A percentile compares a stretch with the other conserved stretches of the same genome.
phyloP scores from a whole-genome alignment of 2,888 invertebrate species.

The Biston betularia region DNA sequence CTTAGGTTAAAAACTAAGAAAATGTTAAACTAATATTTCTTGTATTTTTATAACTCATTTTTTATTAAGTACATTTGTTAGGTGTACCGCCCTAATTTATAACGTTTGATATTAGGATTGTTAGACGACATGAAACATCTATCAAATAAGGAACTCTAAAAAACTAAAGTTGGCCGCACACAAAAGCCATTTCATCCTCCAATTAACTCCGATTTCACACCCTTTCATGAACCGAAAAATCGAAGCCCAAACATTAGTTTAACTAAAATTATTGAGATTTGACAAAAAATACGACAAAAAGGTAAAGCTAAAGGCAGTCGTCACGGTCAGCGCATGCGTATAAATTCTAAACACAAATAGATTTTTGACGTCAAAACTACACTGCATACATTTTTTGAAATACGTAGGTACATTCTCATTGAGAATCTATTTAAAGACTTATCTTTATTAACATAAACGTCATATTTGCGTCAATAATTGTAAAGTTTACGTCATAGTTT shows the following conservation, averaged over 20 bases:
- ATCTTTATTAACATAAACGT: not conserved
- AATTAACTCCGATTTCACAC: slow-evolving; percentile 85
- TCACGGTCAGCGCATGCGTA: not conserved
- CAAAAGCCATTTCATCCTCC: slow-evolving; percentile 81
- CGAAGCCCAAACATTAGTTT: slow-evolving; percentile 86
- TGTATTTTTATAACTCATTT: too few species aligned
- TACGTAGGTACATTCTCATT: not conserved
- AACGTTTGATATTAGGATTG: too few species aligned
- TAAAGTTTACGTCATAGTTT: not conserved
- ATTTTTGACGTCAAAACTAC: not conserved
- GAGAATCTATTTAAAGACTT: not conserved
- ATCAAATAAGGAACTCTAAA: slow-evolving; percentile 38
- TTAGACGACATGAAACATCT: too few species aligned
- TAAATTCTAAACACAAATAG: not conserved
- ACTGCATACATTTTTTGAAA: not conserved
- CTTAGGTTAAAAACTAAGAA: too few species aligned
- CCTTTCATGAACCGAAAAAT: slow-evolving; percentile 86
- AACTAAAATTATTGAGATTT: slow-evolving; percentile 82
- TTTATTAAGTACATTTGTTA: too few species aligned
- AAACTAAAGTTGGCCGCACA: slow-evolving; percentile 77
- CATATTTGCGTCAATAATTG: not conserved
- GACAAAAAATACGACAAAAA: slow-evolving; percentile 78
- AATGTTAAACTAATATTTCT: too few species aligned
- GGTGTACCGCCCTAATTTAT: too few species aligned
- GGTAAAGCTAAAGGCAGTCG: slow-evolving; percentile 38